Base-by-base conservation (phyloP, 2,113 vertebrate species). In the Abramis brama region DNA sequence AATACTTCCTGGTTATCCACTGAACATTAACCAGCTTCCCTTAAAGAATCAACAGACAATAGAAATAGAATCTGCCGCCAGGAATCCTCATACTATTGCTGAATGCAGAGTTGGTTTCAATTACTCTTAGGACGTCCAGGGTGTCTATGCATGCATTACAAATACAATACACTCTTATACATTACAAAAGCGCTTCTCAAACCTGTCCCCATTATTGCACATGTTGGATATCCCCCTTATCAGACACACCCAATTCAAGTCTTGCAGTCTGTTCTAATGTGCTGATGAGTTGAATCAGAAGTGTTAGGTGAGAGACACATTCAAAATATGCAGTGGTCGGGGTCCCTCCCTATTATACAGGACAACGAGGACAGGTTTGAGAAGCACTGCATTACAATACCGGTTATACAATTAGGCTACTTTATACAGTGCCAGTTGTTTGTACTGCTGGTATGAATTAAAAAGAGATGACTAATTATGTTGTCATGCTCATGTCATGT, bases 21-120 rank as follows among this genome's bases (percentile, higher is more conserved):
- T 62, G 91, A 92, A 92, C 21, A 93, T 92, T 92, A 91, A 92
- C 91, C 21, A 47, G 59, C 30, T 59, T 78, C 52, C 30, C 17
- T 6, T n/a, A 39, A 52, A 59, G 19, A 43, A 62, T 83, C 36
- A 36, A 70, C 23, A n/a, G 19, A 76, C 39, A 43, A 43, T 43
- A 39, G 30, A 70, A 19, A 36, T 1, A 70, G 2, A 71, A 12
- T 12, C 19, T 36, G 66, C 8, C 8, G 7, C 6, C 30, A 21
- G 30, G 66, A 21, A 70, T 70, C 17, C 17, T 36, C 66, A 70
- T 10, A 21, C 33, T 36, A 68, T 68, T 27, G 13, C 13, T 66
- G 64, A 66, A 33, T 3, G 64, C 64, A 68, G 2, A 68, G 15
- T 50, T 50, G 30, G 6, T 33, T 6, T 19, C 1, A 68, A 10